Evolutionary conservation across 2,888 invertebrate species (phyloP).

Genomic region (Aromia moschata): DNA sequence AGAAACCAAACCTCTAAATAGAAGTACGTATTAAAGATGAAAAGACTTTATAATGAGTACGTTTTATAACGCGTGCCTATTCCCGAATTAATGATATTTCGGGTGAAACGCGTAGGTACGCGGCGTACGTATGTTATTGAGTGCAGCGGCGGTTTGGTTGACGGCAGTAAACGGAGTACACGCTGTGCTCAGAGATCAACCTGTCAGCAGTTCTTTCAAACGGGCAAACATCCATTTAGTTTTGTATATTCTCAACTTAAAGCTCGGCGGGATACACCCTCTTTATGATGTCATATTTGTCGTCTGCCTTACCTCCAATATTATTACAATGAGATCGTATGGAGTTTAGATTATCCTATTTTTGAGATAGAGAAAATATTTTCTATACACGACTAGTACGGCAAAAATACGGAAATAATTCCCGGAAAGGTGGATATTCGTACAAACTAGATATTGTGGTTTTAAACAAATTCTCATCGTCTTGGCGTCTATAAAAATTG

Average conservation of each 20-base stretch:
- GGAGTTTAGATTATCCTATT: constrained; percentile 5
- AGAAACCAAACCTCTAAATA: too few relatives aligned
- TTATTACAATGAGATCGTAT: constrained; percentile 10
- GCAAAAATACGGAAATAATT: too few relatives aligned
- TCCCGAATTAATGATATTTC: constrained; percentile 28
- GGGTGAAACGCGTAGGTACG: constrained; percentile 12
- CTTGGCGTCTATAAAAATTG: too few relatives aligned
- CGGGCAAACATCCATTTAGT: constrained; percentile 55
- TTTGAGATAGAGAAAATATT: neutral
- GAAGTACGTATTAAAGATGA: too few relatives aligned
- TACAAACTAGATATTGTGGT: too few relatives aligned
- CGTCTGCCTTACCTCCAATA: constrained; percentile 15
- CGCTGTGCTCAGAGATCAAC: constrained; percentile 55
- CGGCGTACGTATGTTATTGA: constrained; percentile 28
- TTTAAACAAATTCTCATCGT: too few relatives aligned
- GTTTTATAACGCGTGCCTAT: constrained; percentile 2
- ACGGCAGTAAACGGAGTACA: constrained; percentile 49
- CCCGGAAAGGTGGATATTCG: too few relatives aligned
- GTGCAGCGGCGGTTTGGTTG: constrained; percentile 45
- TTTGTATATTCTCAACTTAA: constrained; percentile 52
- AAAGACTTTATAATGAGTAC: too few relatives aligned
- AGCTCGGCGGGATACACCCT: constrained; percentile 50
- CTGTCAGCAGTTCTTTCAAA: constrained; percentile 54
- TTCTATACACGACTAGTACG: too few relatives aligned
- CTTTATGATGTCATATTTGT: constrained; percentile 45